Evolutionary conservation across 2,888 invertebrate species (phyloP), one percentile per base, ranked within the genome.

Genomic region (Digitonthophagus gazella): DNA sequence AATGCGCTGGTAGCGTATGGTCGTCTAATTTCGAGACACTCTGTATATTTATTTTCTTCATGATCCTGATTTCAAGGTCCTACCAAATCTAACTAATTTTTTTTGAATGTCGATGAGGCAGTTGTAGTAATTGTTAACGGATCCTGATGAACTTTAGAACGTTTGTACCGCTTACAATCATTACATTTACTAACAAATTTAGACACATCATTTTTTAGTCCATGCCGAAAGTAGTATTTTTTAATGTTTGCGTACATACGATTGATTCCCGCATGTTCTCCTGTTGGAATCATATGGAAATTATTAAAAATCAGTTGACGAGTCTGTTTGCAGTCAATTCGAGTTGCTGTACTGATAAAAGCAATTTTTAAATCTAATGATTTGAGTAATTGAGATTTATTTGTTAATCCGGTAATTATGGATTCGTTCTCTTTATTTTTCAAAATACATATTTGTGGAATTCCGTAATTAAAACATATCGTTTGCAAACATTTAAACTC

Each of bases 401-500:
- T 56, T 5, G 20, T 22, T 61, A 64, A 18, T 5, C n/a, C 20
- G 55, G 63, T 15, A 20, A 64, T 67, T 64, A 64, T 54, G 15
- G 16, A 14, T 22, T 67, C 15, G 19, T 64, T 64, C 14, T 64
- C 22, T 16, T 67, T 15, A 57, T 58, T 11, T 56, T 71, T 72
- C 14, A 71, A 58, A 58, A 73, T 69, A 28, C 28, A 19, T 58
- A 72, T 28, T 70, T 70, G 58, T 15, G 58, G 67, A 66, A 68
- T 71, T 66, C 64, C 22, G 64, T 63, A 22, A 61, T 64, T 66
- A n/a, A 20, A 8, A 65, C 58, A 67, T 14, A 68, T 63, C 16
- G 18, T 28, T n/a, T 20, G 20, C 16, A 67, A 56, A 18, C 56
- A 65, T 68, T 66, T 68, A 61, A 68, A 68, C 63, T 54, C 28